These are phyloP conservation scores for Bhutanitis thaidina DNA, from an alignment of 2,888 invertebrate genomes.

Conservation along the genomic window DNA sequence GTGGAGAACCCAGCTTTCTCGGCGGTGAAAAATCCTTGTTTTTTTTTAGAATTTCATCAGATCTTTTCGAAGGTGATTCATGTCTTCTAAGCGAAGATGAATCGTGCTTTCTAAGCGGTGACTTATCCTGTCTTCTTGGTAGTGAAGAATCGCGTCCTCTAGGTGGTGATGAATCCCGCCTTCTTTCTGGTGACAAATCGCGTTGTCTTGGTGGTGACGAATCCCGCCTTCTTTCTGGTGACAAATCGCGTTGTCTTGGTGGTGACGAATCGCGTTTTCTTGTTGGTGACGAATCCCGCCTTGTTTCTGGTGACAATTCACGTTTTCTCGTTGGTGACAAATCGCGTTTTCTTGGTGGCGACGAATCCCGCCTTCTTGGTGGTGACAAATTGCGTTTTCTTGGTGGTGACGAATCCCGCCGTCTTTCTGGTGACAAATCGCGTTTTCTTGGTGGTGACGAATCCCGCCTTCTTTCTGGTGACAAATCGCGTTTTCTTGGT, in stretches of 20 bases:
- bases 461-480: constrained; percentile 5
- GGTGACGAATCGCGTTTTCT: not conserved
- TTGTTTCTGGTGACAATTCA: not conserved
- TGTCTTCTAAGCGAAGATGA: not conserved
- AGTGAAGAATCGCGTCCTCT: no score
- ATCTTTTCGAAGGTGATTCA: constrained; percentile 2
- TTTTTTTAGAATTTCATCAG: not conserved
- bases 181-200: constrained; percentile 11
- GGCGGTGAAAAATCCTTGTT: not conserved
- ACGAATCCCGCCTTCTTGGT: constrained; percentile 30
- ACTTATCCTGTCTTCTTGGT: no score
- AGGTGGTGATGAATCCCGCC: not conserved
- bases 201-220: not conserved
- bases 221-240: constrained; percentile 4
- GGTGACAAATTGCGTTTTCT: not conserved
- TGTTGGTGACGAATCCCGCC: not conserved
- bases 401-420: constrained; percentile 4
- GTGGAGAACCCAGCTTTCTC: not conserved
- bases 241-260: not conserved
- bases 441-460: not conserved
- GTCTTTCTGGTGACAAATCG: constrained; percentile 3
- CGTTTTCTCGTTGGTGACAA: not conserved
- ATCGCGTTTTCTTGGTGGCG: not conserved
- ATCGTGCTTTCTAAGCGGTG: no score
- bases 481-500: not conserved